A percentile compares a stretch with the other conserved stretches of the same genome.
Evolutionary conservation across 2,797 vertebrate genomes (phyloP).

Genomic region (Picus viridis): DNA sequence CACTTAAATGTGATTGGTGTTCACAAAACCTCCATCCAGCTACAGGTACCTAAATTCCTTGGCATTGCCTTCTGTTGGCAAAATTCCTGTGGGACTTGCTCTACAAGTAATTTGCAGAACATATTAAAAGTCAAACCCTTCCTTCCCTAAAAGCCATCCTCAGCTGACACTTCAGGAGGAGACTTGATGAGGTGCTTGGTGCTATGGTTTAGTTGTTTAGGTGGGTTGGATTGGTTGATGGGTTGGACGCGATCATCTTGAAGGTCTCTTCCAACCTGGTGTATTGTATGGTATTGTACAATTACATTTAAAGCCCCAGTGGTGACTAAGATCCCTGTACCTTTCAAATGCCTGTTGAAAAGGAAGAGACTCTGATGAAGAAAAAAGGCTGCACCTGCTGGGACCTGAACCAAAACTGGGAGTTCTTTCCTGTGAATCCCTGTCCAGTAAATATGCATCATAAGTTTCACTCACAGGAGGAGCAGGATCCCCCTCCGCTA

Average conservation of each 20-base stretch:
- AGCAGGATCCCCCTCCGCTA: not conserved
- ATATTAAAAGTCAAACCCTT: not conserved
- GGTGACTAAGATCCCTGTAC: not conserved
- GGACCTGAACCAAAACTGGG: not conserved
- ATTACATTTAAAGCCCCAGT: not conserved
- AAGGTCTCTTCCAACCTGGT: no score
- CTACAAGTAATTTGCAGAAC: not conserved
- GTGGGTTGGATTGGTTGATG: no score
- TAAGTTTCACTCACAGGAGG: not conserved
- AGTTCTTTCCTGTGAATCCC: not conserved
- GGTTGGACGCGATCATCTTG: no score
- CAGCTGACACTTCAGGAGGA: not conserved
- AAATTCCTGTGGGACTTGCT: not conserved
- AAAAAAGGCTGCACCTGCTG: no score
- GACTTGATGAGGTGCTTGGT: no score
- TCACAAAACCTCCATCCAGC: not conserved
- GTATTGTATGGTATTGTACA: no score
- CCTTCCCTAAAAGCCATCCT: not conserved
- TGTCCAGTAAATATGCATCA: fast-evolving
- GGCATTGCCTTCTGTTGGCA: not conserved
- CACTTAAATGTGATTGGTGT: not conserved
- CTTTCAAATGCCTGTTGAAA: not conserved
- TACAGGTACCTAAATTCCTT: not conserved
- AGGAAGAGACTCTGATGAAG: not conserved
- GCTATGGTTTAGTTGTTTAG: no score